These are phyloP conservation scores for Calycopis cecrops DNA, from an alignment of 1,140 invertebrate genomes.

Conservation along the genomic window DNA sequence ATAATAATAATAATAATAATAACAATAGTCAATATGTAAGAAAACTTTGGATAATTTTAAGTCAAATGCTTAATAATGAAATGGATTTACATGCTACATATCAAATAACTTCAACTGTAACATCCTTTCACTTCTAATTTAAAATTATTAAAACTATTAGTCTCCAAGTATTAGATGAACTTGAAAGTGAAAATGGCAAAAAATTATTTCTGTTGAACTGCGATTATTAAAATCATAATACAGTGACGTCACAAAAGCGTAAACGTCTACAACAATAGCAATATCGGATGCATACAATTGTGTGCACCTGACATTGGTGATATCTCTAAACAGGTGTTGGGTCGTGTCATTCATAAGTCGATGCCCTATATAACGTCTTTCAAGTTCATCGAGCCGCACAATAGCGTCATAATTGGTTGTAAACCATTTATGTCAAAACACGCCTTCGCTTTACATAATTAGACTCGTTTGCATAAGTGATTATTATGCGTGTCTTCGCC, in stretches of 20 bases:
- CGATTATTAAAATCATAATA: too few species aligned
- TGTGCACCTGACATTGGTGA: conserved; percentile 56
- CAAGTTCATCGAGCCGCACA: conserved; percentile 68
- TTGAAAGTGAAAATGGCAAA: too few species aligned
- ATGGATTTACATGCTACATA: too few species aligned
- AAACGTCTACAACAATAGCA: conserved; percentile 48
- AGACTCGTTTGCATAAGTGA: conserved; percentile 66
- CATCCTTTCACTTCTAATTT: too few species aligned
- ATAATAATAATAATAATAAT: too few species aligned
- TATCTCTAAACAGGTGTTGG: conserved; percentile 64
- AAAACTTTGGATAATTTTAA: too few species aligned
- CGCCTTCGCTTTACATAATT: conserved; percentile 65
- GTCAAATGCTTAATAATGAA: too few species aligned
- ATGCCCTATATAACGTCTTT: conserved; percentile 67
- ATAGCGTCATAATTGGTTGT: conserved; percentile 64
- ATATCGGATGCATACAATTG: conserved; percentile 49
- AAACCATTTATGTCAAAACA: conserved; percentile 66
- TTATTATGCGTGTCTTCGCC: conserved; percentile 67
- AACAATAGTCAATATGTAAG: too few species aligned
- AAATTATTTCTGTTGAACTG: too few species aligned
- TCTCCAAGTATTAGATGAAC: too few species aligned
- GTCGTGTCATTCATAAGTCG: conserved; percentile 47
- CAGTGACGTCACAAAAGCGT: conserved; percentile 34
- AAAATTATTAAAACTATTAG: too few species aligned
- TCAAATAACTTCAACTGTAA: too few species aligned